Conservation (phyloP, 2,888 invertebrate species). For the Unio pictorum region DNA sequence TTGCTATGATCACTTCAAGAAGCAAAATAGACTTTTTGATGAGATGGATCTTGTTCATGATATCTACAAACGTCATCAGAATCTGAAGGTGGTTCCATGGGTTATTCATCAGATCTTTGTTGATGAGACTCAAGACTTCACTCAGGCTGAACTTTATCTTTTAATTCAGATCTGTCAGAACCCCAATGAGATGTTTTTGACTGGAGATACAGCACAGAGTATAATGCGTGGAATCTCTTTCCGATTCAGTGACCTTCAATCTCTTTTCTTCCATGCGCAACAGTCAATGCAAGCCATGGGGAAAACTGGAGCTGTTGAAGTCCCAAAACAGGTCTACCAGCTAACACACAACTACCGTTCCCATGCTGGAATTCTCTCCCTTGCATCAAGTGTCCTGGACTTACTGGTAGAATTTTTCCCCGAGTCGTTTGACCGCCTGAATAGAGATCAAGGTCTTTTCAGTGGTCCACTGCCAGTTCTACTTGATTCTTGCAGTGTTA, state of each 20-base stretch:
- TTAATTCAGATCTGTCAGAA: conserved; percentile 39
- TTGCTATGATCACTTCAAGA: conserved; percentile 19
- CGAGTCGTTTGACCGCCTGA: conserved; percentile 55
- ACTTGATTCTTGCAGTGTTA: conserved; percentile 48
- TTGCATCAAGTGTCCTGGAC: conserved; percentile 58
- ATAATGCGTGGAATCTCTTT: conserved; percentile 60
- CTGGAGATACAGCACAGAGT: conserved; percentile 54
- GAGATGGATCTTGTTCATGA: conserved; percentile 34
- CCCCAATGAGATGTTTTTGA: conserved; percentile 58
- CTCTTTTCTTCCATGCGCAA: conserved; percentile 45
- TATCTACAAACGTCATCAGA: conserved; percentile 13
- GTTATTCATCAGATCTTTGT: conserved; percentile 45
- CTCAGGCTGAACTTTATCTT: conserved; percentile 53
- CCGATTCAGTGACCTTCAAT: conserved; percentile 50
- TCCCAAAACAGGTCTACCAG: conserved; percentile 42
- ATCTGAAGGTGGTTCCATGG: too few relatives aligned
- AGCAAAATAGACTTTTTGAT: conserved; percentile 29
- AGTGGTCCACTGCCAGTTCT: conserved; percentile 56
- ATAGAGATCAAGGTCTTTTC: conserved; percentile 57
- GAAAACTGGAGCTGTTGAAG: conserved; percentile 16
- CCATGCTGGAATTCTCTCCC: conserved; percentile 54
- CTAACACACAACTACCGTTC: conserved; percentile 59
- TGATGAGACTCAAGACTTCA: conserved; percentile 60
- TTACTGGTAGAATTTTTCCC: conserved; percentile 54
- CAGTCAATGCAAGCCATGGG: conserved; percentile 25